Conservation (phyloP, 2,797 vertebrate genomes). For the Sternarchorhynchus goeldii region DNA sequence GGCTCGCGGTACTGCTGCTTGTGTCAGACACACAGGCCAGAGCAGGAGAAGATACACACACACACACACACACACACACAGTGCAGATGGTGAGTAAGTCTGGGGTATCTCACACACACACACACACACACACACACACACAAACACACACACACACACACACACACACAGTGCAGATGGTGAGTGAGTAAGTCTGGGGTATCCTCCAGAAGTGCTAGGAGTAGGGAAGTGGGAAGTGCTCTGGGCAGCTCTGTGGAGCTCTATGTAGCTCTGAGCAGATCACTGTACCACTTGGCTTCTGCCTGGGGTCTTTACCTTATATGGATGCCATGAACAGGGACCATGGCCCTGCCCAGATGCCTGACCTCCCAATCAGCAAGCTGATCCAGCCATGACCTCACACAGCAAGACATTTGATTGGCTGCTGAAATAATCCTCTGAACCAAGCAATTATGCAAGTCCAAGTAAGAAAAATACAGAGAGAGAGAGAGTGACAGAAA, state of each 20-base stretch:
- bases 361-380: conserved; percentile 43
- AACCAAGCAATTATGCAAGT: conserved; percentile 12
- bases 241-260: too few species aligned
- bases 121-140: background rate
- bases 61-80: conserved; percentile 26
- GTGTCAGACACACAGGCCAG: conserved; percentile 42
- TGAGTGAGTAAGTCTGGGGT: too few species aligned
- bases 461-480: background rate
- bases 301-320: conserved; percentile 70
- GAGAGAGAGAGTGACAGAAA: background rate
- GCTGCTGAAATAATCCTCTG: conserved; percentile 21
- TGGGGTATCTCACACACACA: background rate
- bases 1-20: conserved; percentile 58
- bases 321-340: conserved; percentile 72
- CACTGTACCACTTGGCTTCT: conserved; percentile 33
- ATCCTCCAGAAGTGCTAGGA: too few species aligned
- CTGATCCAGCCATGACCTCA: conserved; percentile 16
- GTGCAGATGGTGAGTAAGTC: background rate
- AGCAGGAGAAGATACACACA: conserved; percentile 44
- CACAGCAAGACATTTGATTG: conserved; percentile 35
- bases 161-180: too few species aligned
- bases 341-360: conserved; percentile 67
- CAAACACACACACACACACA: background rate
- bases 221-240: too few species aligned
- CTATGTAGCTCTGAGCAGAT: conserved; percentile 10